These are phyloP conservation scores for Busseola fusca DNA, from an alignment of 2,888 invertebrate species.

Conservation along the genomic window DNA sequence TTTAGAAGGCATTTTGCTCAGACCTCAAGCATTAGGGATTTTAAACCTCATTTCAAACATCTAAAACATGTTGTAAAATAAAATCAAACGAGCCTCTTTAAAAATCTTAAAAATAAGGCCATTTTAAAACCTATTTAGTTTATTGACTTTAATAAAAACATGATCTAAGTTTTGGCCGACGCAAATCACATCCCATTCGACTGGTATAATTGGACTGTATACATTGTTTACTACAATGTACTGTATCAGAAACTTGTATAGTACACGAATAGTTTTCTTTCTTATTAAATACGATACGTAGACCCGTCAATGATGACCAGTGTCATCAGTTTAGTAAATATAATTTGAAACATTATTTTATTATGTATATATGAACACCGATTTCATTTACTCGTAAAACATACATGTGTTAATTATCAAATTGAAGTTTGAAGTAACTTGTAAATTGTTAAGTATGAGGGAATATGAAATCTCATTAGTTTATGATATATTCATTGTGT, in stretches of 20 bases:
- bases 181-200: slow-evolving; percentile 40
- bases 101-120: slow-evolving; percentile 6
- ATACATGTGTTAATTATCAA: slow-evolving; percentile 59
- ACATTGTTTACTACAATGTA: slow-evolving; percentile 29
- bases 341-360: slow-evolving; percentile 60
- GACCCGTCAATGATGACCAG: slow-evolving; percentile 47
- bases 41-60: slow-evolving; percentile 36
- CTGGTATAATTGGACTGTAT: slow-evolving; percentile 5
- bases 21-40: slow-evolving; percentile 27
- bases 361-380: slow-evolving; percentile 65
- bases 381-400: slow-evolving; percentile 57
- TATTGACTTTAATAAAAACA: slow-evolving; percentile 31
- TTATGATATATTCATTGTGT: slow-evolving; percentile 75
- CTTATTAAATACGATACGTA: slow-evolving; percentile 38
- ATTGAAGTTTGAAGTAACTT: slow-evolving; percentile 74
- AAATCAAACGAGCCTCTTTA: background rate
- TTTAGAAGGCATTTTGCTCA: slow-evolving; percentile 26
- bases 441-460: slow-evolving; percentile 84
- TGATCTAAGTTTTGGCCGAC: slow-evolving; percentile 14
- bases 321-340: slow-evolving; percentile 55
- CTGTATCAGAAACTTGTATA: slow-evolving; percentile 40
- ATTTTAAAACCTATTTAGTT: slow-evolving; percentile 23
- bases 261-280: slow-evolving; percentile 34
- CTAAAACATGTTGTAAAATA: slow-evolving; percentile 44
- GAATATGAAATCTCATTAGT: slow-evolving; percentile 81